These are phyloP conservation scores for Camptogramma bilineatum DNA, from an alignment of 2,888 invertebrate species.

Conservation along the genomic window DNA sequence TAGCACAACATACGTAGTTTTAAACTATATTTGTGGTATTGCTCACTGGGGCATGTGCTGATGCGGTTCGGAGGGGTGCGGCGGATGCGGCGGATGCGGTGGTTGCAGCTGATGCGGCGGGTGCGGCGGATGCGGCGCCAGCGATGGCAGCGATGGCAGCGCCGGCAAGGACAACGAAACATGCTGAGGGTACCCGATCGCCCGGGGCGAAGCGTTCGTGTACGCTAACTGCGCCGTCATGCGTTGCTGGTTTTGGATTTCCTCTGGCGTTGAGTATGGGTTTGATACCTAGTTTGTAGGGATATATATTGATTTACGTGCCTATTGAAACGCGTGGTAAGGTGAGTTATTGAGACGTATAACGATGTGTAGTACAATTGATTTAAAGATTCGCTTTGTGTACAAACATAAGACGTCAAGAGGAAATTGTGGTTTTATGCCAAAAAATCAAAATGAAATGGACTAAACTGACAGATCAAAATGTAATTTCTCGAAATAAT, in stretches of 20 bases:
- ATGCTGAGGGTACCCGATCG: slow-evolving; percentile 37
- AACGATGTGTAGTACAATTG: too few relatives aligned
- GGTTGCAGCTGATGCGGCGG: slow-evolving; percentile 6
- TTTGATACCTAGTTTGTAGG: slow-evolving; percentile 54
- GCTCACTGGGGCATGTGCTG: slow-evolving; percentile 59
- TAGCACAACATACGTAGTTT: background rate
- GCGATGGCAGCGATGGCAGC: slow-evolving; percentile 45
- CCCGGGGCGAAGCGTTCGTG: slow-evolving; percentile 40
- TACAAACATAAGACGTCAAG: too few relatives aligned
- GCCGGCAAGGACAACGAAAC: slow-evolving; percentile 40
- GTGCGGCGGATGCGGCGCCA: slow-evolving; percentile 31
- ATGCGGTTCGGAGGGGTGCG: slow-evolving; percentile 40
- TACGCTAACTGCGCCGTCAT: slow-evolving; percentile 59
- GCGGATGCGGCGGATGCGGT: slow-evolving; percentile 27
- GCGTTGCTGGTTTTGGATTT: slow-evolving; percentile 54
- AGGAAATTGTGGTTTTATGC: too few relatives aligned
- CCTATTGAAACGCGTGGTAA: too few relatives aligned
- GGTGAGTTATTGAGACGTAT: too few relatives aligned
- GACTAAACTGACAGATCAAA: too few relatives aligned
- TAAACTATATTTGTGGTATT: background rate
- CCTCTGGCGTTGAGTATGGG: slow-evolving; percentile 56
- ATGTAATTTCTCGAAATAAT: too few relatives aligned
- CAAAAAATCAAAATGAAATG: too few relatives aligned
- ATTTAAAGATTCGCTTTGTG: too few relatives aligned
- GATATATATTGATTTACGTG: slow-evolving; percentile 1